phyloP scores from a whole-genome alignment of 2,888 invertebrate species.

The Abscondita cerata region DNA sequence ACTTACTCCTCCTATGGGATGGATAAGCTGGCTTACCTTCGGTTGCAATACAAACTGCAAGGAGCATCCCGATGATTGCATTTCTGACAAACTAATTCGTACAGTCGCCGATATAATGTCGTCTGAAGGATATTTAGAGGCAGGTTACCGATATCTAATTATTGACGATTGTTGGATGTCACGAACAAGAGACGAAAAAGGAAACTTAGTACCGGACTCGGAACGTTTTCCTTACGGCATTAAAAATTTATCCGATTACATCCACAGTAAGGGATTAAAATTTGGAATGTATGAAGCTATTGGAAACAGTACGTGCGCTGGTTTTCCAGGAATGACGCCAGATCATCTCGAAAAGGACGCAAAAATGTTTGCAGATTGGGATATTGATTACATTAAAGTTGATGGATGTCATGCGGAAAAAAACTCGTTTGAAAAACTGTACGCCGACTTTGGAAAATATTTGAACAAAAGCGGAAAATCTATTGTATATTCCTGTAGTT shows the following conservation, averaged over 20 bases:
- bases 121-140: slow-evolving; percentile 65
- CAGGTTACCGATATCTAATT: slow-evolving; percentile 67
- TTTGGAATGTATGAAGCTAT: slow-evolving; percentile 86
- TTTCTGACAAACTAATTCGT: slow-evolving; percentile 65
- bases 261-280: slow-evolving; percentile 75
- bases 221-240: slow-evolving; percentile 68
- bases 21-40: slow-evolving; percentile 74
- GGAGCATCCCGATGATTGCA: slow-evolving; percentile 69
- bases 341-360: slow-evolving; percentile 72
- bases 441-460: slow-evolving; percentile 71
- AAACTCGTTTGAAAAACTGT: slow-evolving; percentile 66
- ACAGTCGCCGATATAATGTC: slow-evolving; percentile 64
- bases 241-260: slow-evolving; percentile 65
- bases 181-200: slow-evolving; percentile 58
- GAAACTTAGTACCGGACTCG: slow-evolving; percentile 63
- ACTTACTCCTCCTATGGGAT: slow-evolving; percentile 75
- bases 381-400: slow-evolving; percentile 80
- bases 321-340: slow-evolving; percentile 76
- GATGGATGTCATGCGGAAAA: slow-evolving; percentile 79
- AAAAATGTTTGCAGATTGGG: slow-evolving; percentile 79
- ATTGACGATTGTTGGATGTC: slow-evolving; percentile 70
- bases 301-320: slow-evolving; percentile 78
- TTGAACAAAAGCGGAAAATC: slow-evolving; percentile 78
- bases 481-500: slow-evolving; percentile 84
- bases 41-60: slow-evolving; percentile 70